Evolutionary conservation across 2,888 invertebrate genomes (phyloP).

Genomic region (Meandrusa payeni): DNA sequence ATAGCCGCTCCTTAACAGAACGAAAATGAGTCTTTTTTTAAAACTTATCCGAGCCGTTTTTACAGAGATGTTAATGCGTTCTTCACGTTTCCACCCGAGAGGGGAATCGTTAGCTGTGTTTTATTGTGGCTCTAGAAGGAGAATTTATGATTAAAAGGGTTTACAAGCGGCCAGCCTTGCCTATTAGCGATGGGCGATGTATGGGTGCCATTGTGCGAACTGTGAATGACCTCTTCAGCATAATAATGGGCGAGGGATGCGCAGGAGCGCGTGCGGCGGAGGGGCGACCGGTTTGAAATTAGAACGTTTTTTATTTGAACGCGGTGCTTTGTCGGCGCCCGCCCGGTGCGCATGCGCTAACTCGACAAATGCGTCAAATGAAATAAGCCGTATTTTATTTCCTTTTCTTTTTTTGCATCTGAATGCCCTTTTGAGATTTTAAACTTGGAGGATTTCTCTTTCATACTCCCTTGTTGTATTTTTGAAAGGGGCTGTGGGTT

Average conservation of each 20-base stretch:
- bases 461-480: slow-evolving; percentile 54
- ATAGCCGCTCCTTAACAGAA: slow-evolving; percentile 14
- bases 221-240: slow-evolving; percentile 80
- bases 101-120: slow-evolving; percentile 31
- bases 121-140: slow-evolving; percentile 32
- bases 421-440: slow-evolving; percentile 58
- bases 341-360: slow-evolving; percentile 77
- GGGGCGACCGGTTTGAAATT: slow-evolving; percentile 78
- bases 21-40: slow-evolving; percentile 17
- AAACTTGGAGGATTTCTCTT: slow-evolving; percentile 27
- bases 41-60: slow-evolving; percentile 18
- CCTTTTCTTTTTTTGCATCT: slow-evolving; percentile 47
- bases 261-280: slow-evolving; percentile 74
- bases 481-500: slow-evolving; percentile 31
- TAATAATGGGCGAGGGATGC: slow-evolving; percentile 77
- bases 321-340: slow-evolving; percentile 72
- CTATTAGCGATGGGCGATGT: slow-evolving; percentile 59
- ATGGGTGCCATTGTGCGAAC: slow-evolving; percentile 73
- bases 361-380: slow-evolving; percentile 78
- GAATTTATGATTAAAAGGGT: slow-evolving; percentile 40
- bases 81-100: slow-evolving; percentile 32
- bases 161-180: slow-evolving; percentile 47
- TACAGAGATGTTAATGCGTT: slow-evolving; percentile 32
- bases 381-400: slow-evolving; percentile 77
- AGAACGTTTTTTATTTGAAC: slow-evolving; percentile 74